Evolutionary conservation across 2,888 invertebrate genomes (phyloP).

Genomic region (Leptinotarsa haldemani): DNA sequence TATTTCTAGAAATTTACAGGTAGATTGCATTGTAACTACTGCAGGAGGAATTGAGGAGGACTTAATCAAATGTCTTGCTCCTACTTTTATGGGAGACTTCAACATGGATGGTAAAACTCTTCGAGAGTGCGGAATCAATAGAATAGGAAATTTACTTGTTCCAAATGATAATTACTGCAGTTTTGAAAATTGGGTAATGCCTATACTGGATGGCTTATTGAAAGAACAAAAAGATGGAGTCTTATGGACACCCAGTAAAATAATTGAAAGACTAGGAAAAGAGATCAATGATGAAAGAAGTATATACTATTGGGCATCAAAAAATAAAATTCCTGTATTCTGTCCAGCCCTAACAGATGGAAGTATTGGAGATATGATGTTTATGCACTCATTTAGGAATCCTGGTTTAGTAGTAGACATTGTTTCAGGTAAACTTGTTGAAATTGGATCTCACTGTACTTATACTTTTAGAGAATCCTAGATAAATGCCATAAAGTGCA

Average conservation of each 20-base stretch:
- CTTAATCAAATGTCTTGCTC: slow-evolving; percentile 96
- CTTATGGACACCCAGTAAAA: slow-evolving; percentile 93
- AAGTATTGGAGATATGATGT: slow-evolving; percentile 98
- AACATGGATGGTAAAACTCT: slow-evolving; percentile 82
- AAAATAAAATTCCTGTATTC: slow-evolving; percentile 96
- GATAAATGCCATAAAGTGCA: neutral
- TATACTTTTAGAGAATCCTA: neutral
- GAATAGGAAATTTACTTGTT: slow-evolving; percentile 89
- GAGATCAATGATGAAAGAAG: slow-evolving; percentile 91
- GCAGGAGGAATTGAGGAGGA: slow-evolving; percentile 99
- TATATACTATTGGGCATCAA: slow-evolving; percentile 97
- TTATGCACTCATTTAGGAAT: slow-evolving; percentile 94
- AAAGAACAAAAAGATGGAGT: slow-evolving; percentile 81
- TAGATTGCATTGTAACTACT: slow-evolving; percentile 97
- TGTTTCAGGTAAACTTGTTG: slow-evolving; percentile 73
- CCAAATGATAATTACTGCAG: slow-evolving; percentile 97
- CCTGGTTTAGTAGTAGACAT: slow-evolving; percentile 95
- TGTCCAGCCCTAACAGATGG: slow-evolving; percentile 99
- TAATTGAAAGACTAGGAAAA: slow-evolving; percentile 86
- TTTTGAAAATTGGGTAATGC: slow-evolving; percentile 87
- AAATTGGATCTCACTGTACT: neutral
- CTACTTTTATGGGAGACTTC: slow-evolving; percentile 94
- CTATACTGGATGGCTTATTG: slow-evolving; percentile 90
- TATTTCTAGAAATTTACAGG: slow-evolving; percentile 63
- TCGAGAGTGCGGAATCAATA: slow-evolving; percentile 87